Base-by-base conservation (phyloP, 2,113 vertebrate genomes). In the Meles meles region DNA sequence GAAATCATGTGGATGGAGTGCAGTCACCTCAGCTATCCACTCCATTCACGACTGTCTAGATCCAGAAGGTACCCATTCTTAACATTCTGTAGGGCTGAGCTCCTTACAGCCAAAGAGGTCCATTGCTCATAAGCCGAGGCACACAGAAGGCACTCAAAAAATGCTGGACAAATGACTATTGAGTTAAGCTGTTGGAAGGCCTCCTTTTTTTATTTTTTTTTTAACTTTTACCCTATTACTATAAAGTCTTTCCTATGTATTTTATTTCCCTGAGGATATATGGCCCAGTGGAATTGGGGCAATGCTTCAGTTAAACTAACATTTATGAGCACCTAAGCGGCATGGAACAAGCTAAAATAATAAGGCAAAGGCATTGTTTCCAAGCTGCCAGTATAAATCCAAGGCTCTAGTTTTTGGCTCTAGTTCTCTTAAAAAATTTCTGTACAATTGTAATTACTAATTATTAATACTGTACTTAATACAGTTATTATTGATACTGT, bases 261-360 rank as follows among this genome's bases (percentile, higher is more conserved):
- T 88, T 88, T 88, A 89, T 67, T 87, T 90, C 74, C 31, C 42
- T 44, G 69, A 95, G 61, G 93, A 39, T 57, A 92, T 27, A 15
- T 10, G 44, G 34, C 23, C 65, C 69, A 55, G 27, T 88, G 49
- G 47, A 87, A 47, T 85, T 37, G 72, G 85, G 69, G 18, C 31
- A 61, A 86, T 49, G 18, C 34, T 94, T 93, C 47, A 77, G 55
- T 91, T 90, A 96, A 71, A 83, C 63, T 83, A 84, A 77, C 52
- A 44, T 59, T 61, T 82, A 69, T 49, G 63, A 79, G 13, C 61
- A 47, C 34, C 13, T 42, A n/a, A 49, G 12, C 67, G 23, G 59
- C 42, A 72, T 5, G 11, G 1, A 37, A 23, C 29, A 2, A 49
- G 7, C n/a, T 77, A 94, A 81, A 49, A 57, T 7, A 21, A 1